Evolutionary conservation across 1,140 invertebrate genomes (phyloP).

Genomic region (Bombyx mandarina): DNA sequence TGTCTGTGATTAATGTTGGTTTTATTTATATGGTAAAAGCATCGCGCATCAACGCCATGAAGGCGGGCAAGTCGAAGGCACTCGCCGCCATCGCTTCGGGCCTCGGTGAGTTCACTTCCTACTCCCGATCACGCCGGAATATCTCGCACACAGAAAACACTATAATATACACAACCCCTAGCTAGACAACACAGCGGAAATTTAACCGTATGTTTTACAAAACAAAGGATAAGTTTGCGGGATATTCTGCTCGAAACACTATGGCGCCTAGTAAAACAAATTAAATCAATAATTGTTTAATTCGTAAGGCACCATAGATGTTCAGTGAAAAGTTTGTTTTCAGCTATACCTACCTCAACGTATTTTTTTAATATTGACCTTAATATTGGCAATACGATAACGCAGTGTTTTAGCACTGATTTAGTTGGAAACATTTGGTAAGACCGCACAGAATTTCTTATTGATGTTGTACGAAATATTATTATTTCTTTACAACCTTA

Average conservation of each 20-base stretch:
- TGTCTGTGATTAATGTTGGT: constrained; percentile 67
- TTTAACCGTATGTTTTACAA: too few relatives aligned
- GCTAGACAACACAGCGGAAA: background rate
- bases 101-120: constrained; percentile 59
- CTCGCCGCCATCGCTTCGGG: constrained; percentile 67
- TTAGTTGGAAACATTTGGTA: constrained; percentile 51
- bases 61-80: constrained; percentile 69
- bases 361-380: constrained; percentile 30
- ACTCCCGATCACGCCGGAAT: constrained; percentile 15
- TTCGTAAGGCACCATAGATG: constrained; percentile 32
- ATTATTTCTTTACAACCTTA: background rate
- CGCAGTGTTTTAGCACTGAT: constrained; percentile 25
- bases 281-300: background rate
- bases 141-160: constrained; percentile 23
- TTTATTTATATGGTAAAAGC: constrained; percentile 74
- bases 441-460: constrained; percentile 35
- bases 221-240: too few relatives aligned
- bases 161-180: constrained; percentile 35
- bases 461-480: constrained; percentile 21
- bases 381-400: constrained; percentile 32
- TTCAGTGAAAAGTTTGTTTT: constrained; percentile 34
- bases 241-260: too few relatives aligned
- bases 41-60: constrained; percentile 66
- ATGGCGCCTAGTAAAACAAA: too few relatives aligned
- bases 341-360: constrained; percentile 34